Evolutionary conservation across 2,888 invertebrate species (phyloP).

Genomic region (Tachina lurida): DNA sequence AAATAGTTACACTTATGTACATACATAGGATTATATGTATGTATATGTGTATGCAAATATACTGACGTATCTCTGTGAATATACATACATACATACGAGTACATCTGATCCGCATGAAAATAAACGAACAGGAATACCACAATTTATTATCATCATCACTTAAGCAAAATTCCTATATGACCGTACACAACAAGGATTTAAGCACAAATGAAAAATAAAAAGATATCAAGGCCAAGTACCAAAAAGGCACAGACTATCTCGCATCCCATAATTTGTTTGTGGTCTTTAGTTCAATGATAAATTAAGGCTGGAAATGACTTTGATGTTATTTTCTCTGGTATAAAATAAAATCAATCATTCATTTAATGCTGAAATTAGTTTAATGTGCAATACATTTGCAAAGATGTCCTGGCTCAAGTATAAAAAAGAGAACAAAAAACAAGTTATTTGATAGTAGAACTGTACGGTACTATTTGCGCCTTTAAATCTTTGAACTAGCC

Average conservation of each 20-base stretch:
- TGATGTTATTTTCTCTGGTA: slow-evolving; percentile 37
- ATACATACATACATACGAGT: background rate
- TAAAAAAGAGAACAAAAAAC: background rate
- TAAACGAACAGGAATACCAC: slow-evolving; percentile 40
- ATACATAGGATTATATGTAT: background rate
- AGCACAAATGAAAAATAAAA: slow-evolving; percentile 14
- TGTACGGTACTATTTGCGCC: too few species aligned
- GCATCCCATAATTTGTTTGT: slow-evolving; percentile 60
- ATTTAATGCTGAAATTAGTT: slow-evolving; percentile 32
- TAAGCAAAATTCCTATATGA: slow-evolving; percentile 41
- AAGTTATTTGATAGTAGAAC: background rate
- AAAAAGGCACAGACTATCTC: background rate
- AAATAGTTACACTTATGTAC: background rate
- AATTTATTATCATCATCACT: slow-evolving; percentile 63
- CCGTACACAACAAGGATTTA: slow-evolving; percentile 25
- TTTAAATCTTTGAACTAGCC: background rate
- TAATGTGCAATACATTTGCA: background rate
- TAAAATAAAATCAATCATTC: slow-evolving; percentile 45
- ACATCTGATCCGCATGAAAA: background rate
- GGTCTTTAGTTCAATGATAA: slow-evolving; percentile 71
- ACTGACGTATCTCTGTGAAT: background rate
- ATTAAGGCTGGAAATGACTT: slow-evolving; percentile 68
- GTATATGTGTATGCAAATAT: background rate
- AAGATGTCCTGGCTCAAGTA: slow-evolving; percentile 4
- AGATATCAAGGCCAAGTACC: slow-evolving; percentile 17